Base-by-base conservation (phyloP, 2,113 vertebrate species). In the Sterrhoptilus dennistouni region DNA sequence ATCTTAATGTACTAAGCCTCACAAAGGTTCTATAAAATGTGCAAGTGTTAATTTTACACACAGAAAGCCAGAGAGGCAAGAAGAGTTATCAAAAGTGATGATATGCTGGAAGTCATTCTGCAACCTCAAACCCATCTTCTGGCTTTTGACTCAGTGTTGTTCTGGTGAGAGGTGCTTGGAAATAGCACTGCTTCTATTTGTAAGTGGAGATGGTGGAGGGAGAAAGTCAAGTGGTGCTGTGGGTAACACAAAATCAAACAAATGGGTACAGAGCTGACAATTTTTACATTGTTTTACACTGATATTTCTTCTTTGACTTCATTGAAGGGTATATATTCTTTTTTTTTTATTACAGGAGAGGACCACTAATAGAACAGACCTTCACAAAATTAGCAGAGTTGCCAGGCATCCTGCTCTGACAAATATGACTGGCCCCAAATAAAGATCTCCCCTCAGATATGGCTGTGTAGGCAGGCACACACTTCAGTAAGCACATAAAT, bases 401-500 rank as follows among this genome's bases (percentile, higher is more conserved):
- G 83, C 68, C 79, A 81, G 31, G 75, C 68, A 90, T 44, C 16
- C 25, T 57, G n/a, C 23, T 87, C 49, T 78, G 69, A 93, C 75
- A 83, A 95, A 86, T 71, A 71, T 14, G 69, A 83, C 60, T 5
- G 5, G 38, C 36, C 72, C 42, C 64, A 88, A n/a, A 36, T 18
- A 88, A 74, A 75, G 45, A 33, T 64, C 44, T 90, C 31, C 85
- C 63, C 28, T 74, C 79, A 60, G 64, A 27, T 35, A 66, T 2
- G 35, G 66, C 50, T 92, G 40, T 44, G 84, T 14, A 59, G 76
- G 65, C 77, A 87, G 83, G 42, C 3, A 6, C n/a, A 91, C 50
- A 89, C 83, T 29, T 81, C 89, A 89, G 60, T 56, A 87, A 87
- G 56, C 72, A 89, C 86, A 95, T 42, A 92, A 95, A 93, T 54